A percentile compares a stretch with the other conserved stretches of the same genome.
phyloP scores from a whole-genome alignment of 2,797 vertebrate species.

The Megalops cyprinoides region DNA sequence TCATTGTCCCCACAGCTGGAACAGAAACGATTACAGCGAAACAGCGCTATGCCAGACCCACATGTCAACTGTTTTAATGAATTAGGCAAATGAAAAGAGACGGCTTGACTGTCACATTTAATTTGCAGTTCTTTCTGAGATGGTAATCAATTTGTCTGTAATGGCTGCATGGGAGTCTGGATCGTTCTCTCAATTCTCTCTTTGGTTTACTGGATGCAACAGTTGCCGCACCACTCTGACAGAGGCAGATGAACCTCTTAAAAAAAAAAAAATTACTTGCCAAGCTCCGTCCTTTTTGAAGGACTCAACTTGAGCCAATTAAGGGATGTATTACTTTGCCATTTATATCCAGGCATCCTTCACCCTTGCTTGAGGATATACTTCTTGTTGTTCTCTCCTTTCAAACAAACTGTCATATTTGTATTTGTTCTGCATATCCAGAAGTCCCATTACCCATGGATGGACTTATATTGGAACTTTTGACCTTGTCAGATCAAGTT shows the following conservation, averaged over 20 bases:
- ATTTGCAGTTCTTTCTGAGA: conserved; percentile 8
- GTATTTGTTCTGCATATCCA: not conserved
- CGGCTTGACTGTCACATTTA: conserved; percentile 19
- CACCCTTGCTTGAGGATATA: not conserved
- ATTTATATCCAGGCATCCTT: not conserved
- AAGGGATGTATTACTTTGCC: not conserved
- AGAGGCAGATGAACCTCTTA: not conserved
- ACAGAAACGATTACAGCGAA: not conserved
- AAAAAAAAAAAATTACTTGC: not conserved
- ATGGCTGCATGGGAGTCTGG: not conserved
- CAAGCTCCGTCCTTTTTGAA: not conserved
- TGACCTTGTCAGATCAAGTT: not conserved
- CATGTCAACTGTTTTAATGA: not conserved
- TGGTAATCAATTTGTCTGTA: not conserved
- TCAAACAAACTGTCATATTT: not conserved
- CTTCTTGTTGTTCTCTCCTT: not conserved
- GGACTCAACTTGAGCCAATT: not conserved
- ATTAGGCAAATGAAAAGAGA: conserved; percentile 26
- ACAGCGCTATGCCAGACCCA: not conserved
- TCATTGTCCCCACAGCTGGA: not conserved
- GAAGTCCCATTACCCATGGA: not conserved
- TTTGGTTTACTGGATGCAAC: not conserved
- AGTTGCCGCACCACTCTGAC: not conserved
- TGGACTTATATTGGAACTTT: not conserved
- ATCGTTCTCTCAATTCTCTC: conserved; percentile 1